Evolutionary conservation across 2,113 vertebrate species (phyloP).

Genomic region (Anguilla rostrata): DNA sequence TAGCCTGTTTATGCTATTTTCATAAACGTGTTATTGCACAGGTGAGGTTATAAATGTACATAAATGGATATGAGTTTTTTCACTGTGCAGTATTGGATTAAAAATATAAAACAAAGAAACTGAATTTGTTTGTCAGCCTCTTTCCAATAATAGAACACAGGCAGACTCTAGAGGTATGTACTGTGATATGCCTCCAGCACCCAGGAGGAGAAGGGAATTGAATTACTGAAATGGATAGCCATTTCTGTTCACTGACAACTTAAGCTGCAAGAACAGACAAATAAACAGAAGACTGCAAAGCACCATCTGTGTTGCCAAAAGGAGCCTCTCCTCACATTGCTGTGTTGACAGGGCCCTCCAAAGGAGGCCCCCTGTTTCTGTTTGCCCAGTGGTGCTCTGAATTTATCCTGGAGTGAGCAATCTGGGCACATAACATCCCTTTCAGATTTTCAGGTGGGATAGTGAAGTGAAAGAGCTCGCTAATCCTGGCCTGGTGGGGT

Average conservation of each 20-base stretch:
- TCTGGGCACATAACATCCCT: slow-evolving; percentile 10
- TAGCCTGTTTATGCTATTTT: neutral
- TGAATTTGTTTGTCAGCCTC: slow-evolving; percentile 2
- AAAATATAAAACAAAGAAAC: slow-evolving; percentile 13
- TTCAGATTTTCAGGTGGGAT: neutral
- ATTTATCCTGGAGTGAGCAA: neutral
- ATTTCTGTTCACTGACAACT: slow-evolving; percentile 34
- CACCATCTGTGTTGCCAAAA: no score
- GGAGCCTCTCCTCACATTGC: neutral
- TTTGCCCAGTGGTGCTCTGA: neutral
- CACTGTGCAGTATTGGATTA: slow-evolving; percentile 26
- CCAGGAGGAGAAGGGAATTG: slow-evolving; percentile 37
- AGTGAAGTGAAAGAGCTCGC: neutral
- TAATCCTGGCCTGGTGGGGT: slow-evolving; percentile 13
- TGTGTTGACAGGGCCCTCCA: neutral
- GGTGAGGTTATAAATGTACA: slow-evolving; percentile 24
- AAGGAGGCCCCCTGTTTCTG: neutral
- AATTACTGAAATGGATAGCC: slow-evolving; percentile 31
- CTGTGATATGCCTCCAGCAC: slow-evolving; percentile 27
- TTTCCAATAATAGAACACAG: slow-evolving; percentile 26
- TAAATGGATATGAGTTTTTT: slow-evolving; percentile 29
- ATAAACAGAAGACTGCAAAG: neutral
- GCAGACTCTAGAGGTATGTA: slow-evolving; percentile 37
- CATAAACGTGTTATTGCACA: slow-evolving; percentile 21
- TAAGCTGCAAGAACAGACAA: slow-evolving; percentile 29